Evolutionary conservation across 2,113 vertebrate species (phyloP).

Genomic region (Rhabdornis inornatus): DNA sequence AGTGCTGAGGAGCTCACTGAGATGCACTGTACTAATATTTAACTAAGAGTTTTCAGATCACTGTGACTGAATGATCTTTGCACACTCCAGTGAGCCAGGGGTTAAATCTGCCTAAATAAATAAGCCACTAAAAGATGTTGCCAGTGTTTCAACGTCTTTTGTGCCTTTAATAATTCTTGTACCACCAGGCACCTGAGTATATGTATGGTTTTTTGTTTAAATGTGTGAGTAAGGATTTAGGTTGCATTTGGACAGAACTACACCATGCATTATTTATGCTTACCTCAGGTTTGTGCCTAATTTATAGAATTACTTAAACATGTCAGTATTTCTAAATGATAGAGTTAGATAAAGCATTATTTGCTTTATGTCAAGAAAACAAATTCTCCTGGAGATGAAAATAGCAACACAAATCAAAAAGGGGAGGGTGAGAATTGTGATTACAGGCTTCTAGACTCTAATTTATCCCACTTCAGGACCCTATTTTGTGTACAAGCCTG

Average conservation of each 20-base stretch:
- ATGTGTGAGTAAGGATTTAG: neutral
- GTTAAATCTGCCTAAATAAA: neutral
- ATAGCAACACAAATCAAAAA: neutral
- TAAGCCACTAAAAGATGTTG: neutral
- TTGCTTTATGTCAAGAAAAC: neutral
- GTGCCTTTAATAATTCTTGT: neutral
- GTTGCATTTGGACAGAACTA: neutral
- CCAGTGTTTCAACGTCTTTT: neutral
- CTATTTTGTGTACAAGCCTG: neutral
- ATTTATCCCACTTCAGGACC: neutral
- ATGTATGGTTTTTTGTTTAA: neutral
- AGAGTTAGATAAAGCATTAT: neutral
- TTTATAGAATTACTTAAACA: neutral
- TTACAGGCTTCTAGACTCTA: neutral
- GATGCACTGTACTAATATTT: neutral
- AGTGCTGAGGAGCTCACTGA: neutral
- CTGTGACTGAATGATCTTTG: neutral
- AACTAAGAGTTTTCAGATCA: neutral
- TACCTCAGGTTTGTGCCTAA: neutral
- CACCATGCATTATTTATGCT: neutral
- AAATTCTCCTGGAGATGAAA: neutral
- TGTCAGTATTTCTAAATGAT: neutral
- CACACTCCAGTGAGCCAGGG: neutral
- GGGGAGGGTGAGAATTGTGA: neutral
- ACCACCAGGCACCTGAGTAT: neutral